Percentiles rank a stretch among this genome's conserved stretches.
Conservation (phyloP, 1,140 invertebrate genomes). For the Batillaria attramentaria region DNA sequence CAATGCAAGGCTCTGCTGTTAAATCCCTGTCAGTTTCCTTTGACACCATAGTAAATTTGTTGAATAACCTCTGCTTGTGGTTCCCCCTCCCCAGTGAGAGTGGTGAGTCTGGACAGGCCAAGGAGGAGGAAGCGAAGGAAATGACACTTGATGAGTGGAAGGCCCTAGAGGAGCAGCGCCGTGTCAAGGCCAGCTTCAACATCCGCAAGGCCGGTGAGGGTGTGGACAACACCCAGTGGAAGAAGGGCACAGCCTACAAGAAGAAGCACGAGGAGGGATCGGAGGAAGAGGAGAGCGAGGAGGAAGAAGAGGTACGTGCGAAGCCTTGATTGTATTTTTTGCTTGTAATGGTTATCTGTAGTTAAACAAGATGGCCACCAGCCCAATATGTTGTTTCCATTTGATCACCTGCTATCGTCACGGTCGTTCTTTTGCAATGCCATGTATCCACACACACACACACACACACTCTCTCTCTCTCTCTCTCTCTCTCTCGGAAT, state of each 20-base stretch:
- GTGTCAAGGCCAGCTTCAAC: slow-evolving; percentile 59
- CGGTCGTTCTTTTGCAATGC: too few relatives aligned
- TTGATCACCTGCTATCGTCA: too few relatives aligned
- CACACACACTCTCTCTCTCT: too few relatives aligned
- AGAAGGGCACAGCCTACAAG: slow-evolving; percentile 57
- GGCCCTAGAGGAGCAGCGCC: slow-evolving; percentile 55
- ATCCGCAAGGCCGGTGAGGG: slow-evolving; percentile 65
- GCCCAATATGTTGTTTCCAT: too few relatives aligned
- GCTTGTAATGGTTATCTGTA: too few relatives aligned
- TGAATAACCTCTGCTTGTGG: not conserved
- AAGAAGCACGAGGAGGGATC: slow-evolving; percentile 56
- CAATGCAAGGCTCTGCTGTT: too few relatives aligned
- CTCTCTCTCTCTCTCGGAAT: too few relatives aligned
- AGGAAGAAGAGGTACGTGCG: slow-evolving; percentile 47
- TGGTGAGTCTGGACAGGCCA: slow-evolving; percentile 50
- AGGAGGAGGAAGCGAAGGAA: slow-evolving; percentile 53
- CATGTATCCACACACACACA: too few relatives aligned
- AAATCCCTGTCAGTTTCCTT: not conserved
- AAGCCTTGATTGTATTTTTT: not conserved
- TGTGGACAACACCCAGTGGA: slow-evolving; percentile 55
- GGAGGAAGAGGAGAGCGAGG: slow-evolving; percentile 43
- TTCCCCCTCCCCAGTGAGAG: slow-evolving; percentile 48
- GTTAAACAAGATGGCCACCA: too few relatives aligned
- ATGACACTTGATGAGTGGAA: slow-evolving; percentile 69
- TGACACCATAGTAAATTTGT: not conserved